These are phyloP conservation scores for Tipula lateralis DNA, from an alignment of 2,888 invertebrate species.

Conservation along the genomic window DNA sequence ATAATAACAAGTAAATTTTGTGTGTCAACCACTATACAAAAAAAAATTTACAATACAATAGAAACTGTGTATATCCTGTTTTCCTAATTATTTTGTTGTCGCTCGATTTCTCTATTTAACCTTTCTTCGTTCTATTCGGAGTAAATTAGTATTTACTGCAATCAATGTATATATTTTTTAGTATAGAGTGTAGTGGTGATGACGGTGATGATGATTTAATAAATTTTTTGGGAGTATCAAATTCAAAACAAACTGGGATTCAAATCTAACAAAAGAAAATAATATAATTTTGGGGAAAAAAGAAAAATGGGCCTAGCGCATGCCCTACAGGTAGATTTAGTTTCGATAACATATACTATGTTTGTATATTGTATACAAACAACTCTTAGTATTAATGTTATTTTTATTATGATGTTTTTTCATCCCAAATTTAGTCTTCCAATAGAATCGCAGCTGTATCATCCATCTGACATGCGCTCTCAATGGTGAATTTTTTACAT, in stretches of 20 bases:
- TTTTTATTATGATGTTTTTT: not conserved
- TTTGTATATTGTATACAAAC: no score
- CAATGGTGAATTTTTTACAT: no score
- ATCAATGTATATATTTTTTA: not conserved
- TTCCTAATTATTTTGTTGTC: conserved; percentile 6
- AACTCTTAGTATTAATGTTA: not conserved
- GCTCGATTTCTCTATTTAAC: conserved; percentile 1
- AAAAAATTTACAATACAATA: not conserved
- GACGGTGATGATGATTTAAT: not conserved
- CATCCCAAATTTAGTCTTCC: not conserved
- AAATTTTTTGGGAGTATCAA: not conserved
- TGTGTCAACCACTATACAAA: not conserved
- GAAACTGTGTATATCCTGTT: not conserved
- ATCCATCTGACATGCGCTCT: not conserved
- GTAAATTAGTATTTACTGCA: not conserved
- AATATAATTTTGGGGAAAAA: not conserved
- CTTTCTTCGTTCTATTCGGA: not conserved
- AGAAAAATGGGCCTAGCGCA: not conserved
- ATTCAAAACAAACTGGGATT: not conserved
- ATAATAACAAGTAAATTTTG: conserved; percentile 1
- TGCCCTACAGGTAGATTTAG: not conserved
- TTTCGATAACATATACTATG: not conserved
- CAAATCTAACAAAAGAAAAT: not conserved
- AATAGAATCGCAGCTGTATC: not conserved
- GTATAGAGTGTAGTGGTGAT: not conserved